Conservation (phyloP, 2,797 vertebrate genomes). For the Halcyon chelicuti region DNA sequence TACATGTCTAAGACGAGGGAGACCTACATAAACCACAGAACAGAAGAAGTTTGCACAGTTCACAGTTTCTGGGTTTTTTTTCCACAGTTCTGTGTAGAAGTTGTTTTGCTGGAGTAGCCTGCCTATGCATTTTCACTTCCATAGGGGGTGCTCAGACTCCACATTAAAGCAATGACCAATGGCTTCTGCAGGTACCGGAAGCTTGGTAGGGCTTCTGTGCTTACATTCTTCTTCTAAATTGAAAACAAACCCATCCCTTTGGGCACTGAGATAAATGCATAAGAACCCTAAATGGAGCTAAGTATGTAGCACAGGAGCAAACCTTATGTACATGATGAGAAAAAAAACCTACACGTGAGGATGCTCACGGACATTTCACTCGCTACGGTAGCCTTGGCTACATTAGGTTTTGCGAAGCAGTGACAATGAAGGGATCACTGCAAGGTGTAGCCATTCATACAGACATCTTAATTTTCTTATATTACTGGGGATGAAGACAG, state of each 20-base stretch:
- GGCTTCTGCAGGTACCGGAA: background rate
- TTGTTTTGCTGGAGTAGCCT: background rate
- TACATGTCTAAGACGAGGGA: background rate
- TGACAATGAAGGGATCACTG: background rate
- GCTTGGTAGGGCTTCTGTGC: background rate
- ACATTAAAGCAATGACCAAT: fast-evolving
- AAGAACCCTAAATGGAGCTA: background rate
- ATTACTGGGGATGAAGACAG: background rate
- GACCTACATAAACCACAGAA: background rate
- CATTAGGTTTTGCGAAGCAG: background rate
- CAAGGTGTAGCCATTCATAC: fast-evolving
- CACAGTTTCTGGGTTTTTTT: too few species aligned
- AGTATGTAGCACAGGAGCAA: background rate
- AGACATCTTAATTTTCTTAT: background rate
- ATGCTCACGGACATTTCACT: background rate
- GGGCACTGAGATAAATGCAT: background rate
- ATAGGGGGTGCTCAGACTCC: background rate
- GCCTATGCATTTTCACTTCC: background rate
- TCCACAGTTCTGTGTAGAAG: background rate
- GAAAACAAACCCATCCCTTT: background rate
- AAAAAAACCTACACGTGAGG: too few species aligned
- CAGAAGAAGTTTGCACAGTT: background rate
- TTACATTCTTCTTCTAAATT: background rate
- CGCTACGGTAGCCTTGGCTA: background rate
- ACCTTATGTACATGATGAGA: background rate